Conservation (phyloP, 2,113 vertebrate species). For the Notiomystis cincta region DNA sequence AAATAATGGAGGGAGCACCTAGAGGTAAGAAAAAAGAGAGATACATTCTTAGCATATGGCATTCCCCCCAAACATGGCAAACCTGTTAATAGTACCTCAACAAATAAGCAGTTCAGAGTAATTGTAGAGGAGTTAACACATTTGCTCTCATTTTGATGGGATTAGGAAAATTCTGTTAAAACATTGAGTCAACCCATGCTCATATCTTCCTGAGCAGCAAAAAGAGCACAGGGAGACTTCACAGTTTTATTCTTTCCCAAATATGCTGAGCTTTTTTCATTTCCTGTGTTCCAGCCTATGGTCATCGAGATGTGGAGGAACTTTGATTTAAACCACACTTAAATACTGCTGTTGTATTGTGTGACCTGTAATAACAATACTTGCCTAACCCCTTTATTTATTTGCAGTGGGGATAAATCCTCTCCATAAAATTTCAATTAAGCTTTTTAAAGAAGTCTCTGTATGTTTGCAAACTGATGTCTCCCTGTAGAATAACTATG, state of each 20-base stretch:
- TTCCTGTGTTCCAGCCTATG: neutral
- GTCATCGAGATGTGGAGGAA: neutral
- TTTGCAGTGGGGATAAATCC: neutral
- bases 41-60: neutral
- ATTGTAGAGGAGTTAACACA: neutral
- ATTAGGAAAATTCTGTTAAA: neutral
- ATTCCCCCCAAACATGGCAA: neutral
- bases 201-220: neutral
- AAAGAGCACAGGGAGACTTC: neutral
- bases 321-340: neutral
- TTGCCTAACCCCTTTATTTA: neutral
- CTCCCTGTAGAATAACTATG: neutral
- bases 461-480: neutral
- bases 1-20: neutral
- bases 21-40: neutral
- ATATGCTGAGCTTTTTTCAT: neutral
- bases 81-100: neutral
- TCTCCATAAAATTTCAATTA: neutral
- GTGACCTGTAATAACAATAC: neutral
- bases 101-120: neutral
- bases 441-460: neutral
- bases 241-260: neutral
- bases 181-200: neutral
- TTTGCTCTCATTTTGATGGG: neutral
- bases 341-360: neutral